Evolutionary conservation across 2,888 invertebrate species (phyloP), one percentile per base, ranked within the genome.

Genomic region (Willowsia nigromaculata): DNA sequence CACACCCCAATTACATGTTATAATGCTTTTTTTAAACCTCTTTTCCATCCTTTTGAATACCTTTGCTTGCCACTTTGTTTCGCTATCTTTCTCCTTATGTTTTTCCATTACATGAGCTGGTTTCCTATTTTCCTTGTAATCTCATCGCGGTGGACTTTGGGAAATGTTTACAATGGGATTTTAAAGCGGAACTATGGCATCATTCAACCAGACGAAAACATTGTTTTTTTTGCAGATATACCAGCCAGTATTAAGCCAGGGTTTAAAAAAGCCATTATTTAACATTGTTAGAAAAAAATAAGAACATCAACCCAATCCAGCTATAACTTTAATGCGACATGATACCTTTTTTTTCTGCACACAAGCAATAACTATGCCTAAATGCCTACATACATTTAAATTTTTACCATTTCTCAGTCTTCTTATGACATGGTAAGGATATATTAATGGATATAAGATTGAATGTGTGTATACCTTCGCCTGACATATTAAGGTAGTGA

Each of bases 401-500:
- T 40, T 40, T 40, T 40, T 7, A 7, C 40, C 40, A 40, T n/a
- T n/a, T 50, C 5, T 1, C 50, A 13, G 13, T 47, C 6, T 7
- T 47, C 4, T 47, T 15, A 7, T 47, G n/a, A 18, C 50, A 18
- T 50, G 50, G 18, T 40, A 40, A 9, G 50, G 15, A 50, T 13
- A 47, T 50, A 50, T 18, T n/a, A 18, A 50, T 50, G 18, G 18
- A 50, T 50, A 18, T 50, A 40, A 40, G 40, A 4, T 40, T 40
- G 40, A 40, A 4, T 40, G 40, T 40, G 30, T 1, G 25, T 11
- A 68, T 37, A 68, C 33, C 18, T 68, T 33, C 40, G 15, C 18
- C 33, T 68, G 68, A 68, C 68, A 68, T 68, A 68, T 68, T 68
- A 62, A 11, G 7, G 62, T n/a, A 68, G 68, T 68, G 33, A 68